Conservation (phyloP, 2,888 invertebrate genomes). For the Nomada ruficornis region DNA sequence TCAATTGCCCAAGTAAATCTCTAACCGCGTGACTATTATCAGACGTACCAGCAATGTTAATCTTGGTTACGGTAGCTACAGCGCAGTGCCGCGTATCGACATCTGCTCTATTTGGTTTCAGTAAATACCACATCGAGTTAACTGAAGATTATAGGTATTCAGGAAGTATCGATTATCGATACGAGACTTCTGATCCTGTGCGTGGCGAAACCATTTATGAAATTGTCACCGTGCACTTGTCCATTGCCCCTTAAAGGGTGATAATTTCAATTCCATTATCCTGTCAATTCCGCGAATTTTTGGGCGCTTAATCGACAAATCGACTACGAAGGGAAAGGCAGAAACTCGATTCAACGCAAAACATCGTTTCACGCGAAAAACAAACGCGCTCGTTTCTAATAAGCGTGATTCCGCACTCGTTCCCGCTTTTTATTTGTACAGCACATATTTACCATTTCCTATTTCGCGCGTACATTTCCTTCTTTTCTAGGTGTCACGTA, state of each 20-base stretch:
- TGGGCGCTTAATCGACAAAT: neutral
- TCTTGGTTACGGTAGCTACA: constrained; percentile 57
- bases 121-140: constrained; percentile 51
- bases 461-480: constrained; percentile 34
- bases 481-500: constrained; percentile 33
- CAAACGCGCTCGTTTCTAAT: constrained; percentile 4
- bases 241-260: neutral
- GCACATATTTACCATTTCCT: constrained; percentile 39
- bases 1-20: constrained; percentile 33
- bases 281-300: neutral
- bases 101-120: constrained; percentile 53
- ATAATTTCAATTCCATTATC: neutral
- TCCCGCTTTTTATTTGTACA: neutral
- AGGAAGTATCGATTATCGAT: constrained; percentile 55
- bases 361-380: neutral
- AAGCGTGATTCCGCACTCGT: constrained; percentile 11
- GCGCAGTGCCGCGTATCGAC: constrained; percentile 35
- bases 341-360: neutral
- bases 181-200: constrained; percentile 15
- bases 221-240: constrained; percentile 12
- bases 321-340: neutral
- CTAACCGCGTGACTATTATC: constrained; percentile 51
- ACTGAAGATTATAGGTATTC: constrained; percentile 52
- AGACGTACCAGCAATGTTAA: constrained; percentile 52
- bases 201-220: constrained; percentile 14